Percentiles rank a stretch among this genome's conserved stretches.
Conservation (phyloP, 2,888 invertebrate species). For the Polylopha cassiicola region DNA sequence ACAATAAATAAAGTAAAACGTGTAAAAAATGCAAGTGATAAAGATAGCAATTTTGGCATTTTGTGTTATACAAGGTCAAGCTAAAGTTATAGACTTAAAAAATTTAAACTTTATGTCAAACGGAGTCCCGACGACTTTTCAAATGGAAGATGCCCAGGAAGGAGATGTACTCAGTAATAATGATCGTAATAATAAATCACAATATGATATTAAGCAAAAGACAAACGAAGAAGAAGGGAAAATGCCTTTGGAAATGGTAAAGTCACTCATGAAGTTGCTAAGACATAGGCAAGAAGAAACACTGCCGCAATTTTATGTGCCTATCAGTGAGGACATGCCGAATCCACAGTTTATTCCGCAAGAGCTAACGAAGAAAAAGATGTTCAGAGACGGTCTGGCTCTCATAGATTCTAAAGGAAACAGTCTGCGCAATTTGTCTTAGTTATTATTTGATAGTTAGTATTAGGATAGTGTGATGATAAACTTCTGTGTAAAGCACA, state of each 20-base stretch:
- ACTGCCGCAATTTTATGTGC: slow-evolving; percentile 5
- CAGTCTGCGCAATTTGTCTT: not conserved
- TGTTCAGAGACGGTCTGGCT: slow-evolving; percentile 9
- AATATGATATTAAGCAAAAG: too few relatives aligned
- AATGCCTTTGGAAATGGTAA: not conserved
- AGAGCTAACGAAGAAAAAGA: not conserved
- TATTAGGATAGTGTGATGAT: too few relatives aligned
- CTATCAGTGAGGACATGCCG: slow-evolving; percentile 15
- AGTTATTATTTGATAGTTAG: too few relatives aligned
- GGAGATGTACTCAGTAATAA: not conserved
- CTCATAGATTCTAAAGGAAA: slow-evolving; percentile 13
- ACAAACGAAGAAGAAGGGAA: too few relatives aligned
- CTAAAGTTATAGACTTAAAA: slow-evolving; percentile 7
- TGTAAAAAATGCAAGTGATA: not conserved
- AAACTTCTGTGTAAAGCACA: too few relatives aligned
- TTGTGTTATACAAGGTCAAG: slow-evolving; percentile 2
- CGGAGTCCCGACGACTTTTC: slow-evolving; percentile 8
- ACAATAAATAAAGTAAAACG: not conserved
- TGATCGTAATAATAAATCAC: too few relatives aligned
- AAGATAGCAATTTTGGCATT: not conserved
- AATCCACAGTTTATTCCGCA: slow-evolving; percentile 7
- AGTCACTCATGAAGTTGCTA: not conserved
- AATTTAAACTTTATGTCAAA: slow-evolving; percentile 4
- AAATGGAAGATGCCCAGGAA: not conserved
- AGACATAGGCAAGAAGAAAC: not conserved